Conservation (phyloP, 2,797 vertebrate species). For the Taeniopygia guttata region DNA sequence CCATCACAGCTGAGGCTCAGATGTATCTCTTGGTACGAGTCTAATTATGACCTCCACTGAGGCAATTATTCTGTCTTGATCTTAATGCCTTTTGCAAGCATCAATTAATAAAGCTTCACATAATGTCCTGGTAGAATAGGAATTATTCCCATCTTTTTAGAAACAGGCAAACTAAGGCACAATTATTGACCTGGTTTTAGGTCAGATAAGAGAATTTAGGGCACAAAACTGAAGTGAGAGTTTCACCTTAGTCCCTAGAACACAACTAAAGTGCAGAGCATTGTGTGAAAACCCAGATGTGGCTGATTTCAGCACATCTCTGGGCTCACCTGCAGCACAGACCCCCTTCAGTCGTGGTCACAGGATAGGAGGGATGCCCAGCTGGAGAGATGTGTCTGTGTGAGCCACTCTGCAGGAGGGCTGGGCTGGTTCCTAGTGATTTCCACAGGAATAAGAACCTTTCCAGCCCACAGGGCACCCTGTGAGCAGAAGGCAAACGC, state of each 20-base stretch:
- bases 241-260: neutral
- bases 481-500: neutral
- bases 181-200: slow-evolving; percentile 47
- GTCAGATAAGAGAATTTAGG: slow-evolving; percentile 8
- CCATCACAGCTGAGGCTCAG: neutral
- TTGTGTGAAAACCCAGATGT: neutral
- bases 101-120: slow-evolving; percentile 49
- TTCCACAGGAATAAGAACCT: neutral
- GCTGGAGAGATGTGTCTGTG: neutral
- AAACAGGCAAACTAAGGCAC: slow-evolving; percentile 23
- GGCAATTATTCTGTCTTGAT: slow-evolving; percentile 40
- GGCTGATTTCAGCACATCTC: neutral
- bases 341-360: neutral
- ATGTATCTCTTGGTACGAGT: neutral
- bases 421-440: neutral
- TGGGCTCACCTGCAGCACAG: neutral
- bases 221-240: neutral
- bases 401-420: neutral
- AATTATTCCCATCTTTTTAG: slow-evolving; percentile 31
- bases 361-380: neutral
- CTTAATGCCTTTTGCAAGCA: slow-evolving; percentile 17
- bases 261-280: neutral
- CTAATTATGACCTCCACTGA: slow-evolving; percentile 38
- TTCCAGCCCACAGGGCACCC: neutral
- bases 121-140: slow-evolving; percentile 13